Evolutionary conservation across 2,113 vertebrate species (phyloP), one percentile per base, ranked within the genome.

Genomic region (Malurus alboscapulatus): DNA sequence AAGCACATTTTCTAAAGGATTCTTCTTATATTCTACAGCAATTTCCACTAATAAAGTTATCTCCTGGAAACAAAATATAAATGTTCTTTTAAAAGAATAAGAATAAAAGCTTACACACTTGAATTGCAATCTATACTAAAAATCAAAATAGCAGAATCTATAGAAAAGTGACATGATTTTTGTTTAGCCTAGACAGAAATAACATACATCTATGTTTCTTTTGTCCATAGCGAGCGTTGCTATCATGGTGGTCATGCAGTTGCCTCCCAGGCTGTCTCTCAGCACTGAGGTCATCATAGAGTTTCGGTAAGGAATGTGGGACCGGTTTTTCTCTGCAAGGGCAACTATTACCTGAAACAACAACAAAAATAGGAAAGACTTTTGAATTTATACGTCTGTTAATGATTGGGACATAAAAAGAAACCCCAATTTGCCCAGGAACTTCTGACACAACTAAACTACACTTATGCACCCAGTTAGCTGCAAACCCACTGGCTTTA

Each of bases 241-340:
- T 32, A 99, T 99, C 99, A 99, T 99, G 59, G 98, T 98, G 7
- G 99, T 99, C 98, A 98, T 98, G 92, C 99, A 99, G 98, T 99
- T 99, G 32, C 99, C 99, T 42, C 99, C 99, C 26, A 99, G 96
- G 65, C 99, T 99, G 97, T 99, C 99, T 93, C 99, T 97, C 47
- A 99, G 97, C 92, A 99, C 99, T 12, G 99, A 99, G 5, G 99
- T 99, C 98, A 99, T 98, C 99, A 99, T 98, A 34, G 99, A 99
- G 95, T 99, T 99, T 88, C 99, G 97, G 88, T 99, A 99, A 4
- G 99, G 99, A 72, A 99, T 98, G 79, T 99, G 99, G 3, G 97
- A 97, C 40, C 99, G 98, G 73, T 98, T 98, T 96, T 98, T 99
- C 95, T 99, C 99, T 17, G 99, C 98, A 92, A 99, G 97, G 20